Evolutionary conservation across 2,888 invertebrate genomes (phyloP), one percentile per base, ranked within the genome.

Genomic region (Cancer borealis): DNA sequence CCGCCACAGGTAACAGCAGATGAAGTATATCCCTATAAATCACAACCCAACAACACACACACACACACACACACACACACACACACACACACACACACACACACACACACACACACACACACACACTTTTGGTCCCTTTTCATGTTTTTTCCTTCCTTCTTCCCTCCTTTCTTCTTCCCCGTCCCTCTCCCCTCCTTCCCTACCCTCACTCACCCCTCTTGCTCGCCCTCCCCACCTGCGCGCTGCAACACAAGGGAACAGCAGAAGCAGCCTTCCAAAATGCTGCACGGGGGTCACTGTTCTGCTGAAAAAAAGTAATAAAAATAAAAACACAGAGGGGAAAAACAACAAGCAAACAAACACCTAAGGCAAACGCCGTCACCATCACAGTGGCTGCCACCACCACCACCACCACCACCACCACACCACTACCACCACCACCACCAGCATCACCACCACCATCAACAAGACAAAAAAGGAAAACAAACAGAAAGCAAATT

Each of bases 71-170:
- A 45, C 39, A 45, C 4, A 39, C 88, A 66, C 66, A n/a, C 66
- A 66, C n/a, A 66, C 66, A n/a, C 66, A 66, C 66, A 66, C n/a
- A n/a, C 66, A 66, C 66, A 66, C 66, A n/a, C 66, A 66, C 66
- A 66, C 66, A n/a, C 66, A 66, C 66, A 66, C 66, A n/a, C 66
- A 66, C 66, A 66, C 60, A 21, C 60, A 66, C 60, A 66, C 60
- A 66, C 60, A 21, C 60, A 66, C 60, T 54, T 54, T 54, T 54
- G 8, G 3, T 54, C 17, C 54, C 14, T 14, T 14, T 54, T 54
- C 17, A 12, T 54, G 3, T 12, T 12, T 14, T 54, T 54, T 0
- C 1, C 66, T 17, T 66, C 66, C n/a, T 66, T 66, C 66, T 6
- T 66, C 66, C 21, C 3, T n/a, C 66, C n/a, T 8, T n/a, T 0